A percentile compares a stretch with the other conserved stretches of the same genome.
These are phyloP conservation scores for Tichodroma muraria DNA, from an alignment of 2,113 vertebrate species.

Conservation along the genomic window DNA sequence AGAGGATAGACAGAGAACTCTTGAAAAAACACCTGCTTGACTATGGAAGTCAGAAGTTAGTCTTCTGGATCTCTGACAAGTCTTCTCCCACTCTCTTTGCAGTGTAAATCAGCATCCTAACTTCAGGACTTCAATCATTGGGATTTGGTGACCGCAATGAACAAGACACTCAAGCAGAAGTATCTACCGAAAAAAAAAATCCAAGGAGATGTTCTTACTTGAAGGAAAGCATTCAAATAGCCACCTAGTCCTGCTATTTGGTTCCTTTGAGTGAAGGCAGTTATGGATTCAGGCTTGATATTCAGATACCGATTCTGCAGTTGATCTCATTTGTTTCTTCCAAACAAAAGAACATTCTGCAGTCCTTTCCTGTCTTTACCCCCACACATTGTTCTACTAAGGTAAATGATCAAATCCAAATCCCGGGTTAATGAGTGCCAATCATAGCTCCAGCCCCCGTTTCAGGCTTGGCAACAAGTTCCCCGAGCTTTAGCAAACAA, in stretches of 20 bases:
- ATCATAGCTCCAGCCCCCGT: slow-evolving; percentile 77
- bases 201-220: background rate
- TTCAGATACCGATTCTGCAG: background rate
- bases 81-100: background rate
- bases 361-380: slow-evolving; percentile 1
- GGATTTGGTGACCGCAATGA: background rate
- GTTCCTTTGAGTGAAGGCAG: background rate
- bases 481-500: slow-evolving; percentile 83
- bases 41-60: background rate
- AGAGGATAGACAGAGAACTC: background rate
- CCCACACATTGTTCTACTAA: slow-evolving; percentile 17
- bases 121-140: background rate
- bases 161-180: background rate
- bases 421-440: slow-evolving; percentile 88
- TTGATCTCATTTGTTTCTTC: slow-evolving; percentile 53
- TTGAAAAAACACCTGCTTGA: background rate
- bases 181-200: background rate
- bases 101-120: background rate
- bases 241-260: background rate
- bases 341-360: slow-evolving; percentile 55
- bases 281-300: slow-evolving; percentile 35
- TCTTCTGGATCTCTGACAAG: background rate
- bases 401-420: slow-evolving; percentile 64
- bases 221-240: slow-evolving; percentile 16
- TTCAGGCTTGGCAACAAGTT: slow-evolving; percentile 86